phyloP scores from a whole-genome alignment of 2,888 invertebrate species.

The Megalurothrips usitatus region DNA sequence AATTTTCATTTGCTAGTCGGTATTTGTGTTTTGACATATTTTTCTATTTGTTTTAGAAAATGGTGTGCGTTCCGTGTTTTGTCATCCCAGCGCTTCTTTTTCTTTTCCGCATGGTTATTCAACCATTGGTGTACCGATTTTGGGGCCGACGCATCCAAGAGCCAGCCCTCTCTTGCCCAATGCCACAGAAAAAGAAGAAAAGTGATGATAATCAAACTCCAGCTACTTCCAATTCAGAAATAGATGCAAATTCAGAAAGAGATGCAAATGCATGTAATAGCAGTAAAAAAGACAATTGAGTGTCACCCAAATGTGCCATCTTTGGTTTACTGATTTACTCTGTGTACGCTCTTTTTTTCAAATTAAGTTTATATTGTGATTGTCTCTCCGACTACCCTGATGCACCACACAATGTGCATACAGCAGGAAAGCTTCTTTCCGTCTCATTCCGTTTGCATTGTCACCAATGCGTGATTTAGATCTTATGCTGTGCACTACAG shows the following conservation, averaged over 20 bases:
- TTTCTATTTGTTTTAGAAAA: neutral
- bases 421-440: no score
- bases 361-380: neutral
- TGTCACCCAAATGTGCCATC: neutral
- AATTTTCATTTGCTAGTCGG: neutral
- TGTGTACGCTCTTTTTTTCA: neutral
- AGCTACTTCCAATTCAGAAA: neutral
- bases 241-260: no score
- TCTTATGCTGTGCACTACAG: no score
- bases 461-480: no score
- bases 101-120: constrained; percentile 2
- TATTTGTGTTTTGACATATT: neutral
- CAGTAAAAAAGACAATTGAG: neutral
- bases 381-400: neutral
- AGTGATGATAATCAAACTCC: neutral
- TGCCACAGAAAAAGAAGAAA: constrained; percentile 1
- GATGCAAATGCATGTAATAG: neutral
- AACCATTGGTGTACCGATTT: constrained; percentile 7
- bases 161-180: neutral
- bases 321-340: neutral
- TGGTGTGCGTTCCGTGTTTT: constrained; percentile 6
- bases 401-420: no score
- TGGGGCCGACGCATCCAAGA: constrained; percentile 4
- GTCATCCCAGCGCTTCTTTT: constrained; percentile 10
- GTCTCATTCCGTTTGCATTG: no score